Conservation (phyloP, 2,888 invertebrate species). For the Parasteatoda lunata region DNA sequence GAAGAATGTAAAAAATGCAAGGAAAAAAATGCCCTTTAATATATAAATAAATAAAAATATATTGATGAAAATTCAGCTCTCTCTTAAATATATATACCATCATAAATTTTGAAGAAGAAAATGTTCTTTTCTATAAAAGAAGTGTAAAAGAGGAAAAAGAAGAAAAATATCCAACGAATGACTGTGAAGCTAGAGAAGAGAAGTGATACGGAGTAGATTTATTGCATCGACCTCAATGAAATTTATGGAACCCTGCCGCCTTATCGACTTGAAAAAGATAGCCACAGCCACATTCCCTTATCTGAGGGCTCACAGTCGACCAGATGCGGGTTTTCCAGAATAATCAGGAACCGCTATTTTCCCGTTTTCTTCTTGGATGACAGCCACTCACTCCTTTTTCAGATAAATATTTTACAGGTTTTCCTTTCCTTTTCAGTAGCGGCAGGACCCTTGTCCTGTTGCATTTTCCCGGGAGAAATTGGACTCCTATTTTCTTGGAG, state of each 20-base stretch:
- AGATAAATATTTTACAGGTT: constrained; percentile 60
- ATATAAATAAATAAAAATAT: no score
- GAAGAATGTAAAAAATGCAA: no score
- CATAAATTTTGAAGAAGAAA: constrained; percentile 14
- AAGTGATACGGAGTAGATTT: constrained; percentile 56
- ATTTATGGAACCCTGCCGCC: constrained; percentile 55
- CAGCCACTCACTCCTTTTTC: constrained; percentile 26
- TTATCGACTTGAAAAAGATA: constrained; percentile 62
- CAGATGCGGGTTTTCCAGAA: constrained; percentile 44
- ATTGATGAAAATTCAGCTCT: no score
- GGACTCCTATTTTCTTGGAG: constrained; percentile 11
- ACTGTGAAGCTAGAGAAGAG: constrained; percentile 9
- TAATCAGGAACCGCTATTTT: constrained; percentile 40
- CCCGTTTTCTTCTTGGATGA: constrained; percentile 31
- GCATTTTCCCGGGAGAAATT: constrained; percentile 25
- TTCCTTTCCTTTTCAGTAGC: constrained; percentile 19
- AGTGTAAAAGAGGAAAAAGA: constrained; percentile 23
- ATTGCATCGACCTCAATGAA: constrained; percentile 61
- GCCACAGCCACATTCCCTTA: constrained; percentile 44
- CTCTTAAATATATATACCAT: no score
- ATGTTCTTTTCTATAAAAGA: constrained; percentile 24
- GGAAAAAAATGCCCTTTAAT: no score
- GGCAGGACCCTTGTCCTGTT: constrained; percentile 39
- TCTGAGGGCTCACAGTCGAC: constrained; percentile 52
- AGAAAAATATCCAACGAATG: constrained; percentile 36